Base-by-base conservation (phyloP, 2,888 invertebrate genomes). In the Amiota minor region DNA sequence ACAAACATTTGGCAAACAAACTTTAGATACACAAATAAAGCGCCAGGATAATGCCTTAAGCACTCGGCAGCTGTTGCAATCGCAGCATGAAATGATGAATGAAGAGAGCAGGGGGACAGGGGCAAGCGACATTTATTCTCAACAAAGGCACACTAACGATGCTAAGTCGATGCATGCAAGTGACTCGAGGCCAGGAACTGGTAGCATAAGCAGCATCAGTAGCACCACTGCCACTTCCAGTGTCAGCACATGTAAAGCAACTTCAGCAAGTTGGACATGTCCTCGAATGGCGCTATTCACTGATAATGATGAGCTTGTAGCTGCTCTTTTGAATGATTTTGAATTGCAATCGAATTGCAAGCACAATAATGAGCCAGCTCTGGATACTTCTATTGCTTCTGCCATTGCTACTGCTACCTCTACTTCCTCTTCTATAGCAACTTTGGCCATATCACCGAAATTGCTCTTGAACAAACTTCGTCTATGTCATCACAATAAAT, bases 401-500 rank as follows among this genome's bases (percentile, higher is more conserved):
- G 45, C 35, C 16, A 47, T 47, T 72, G 56, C 45, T 16, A 20
- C n/a, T 12, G 12, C 49, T 49, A 45, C 70, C 59, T 67, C 46
- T 75, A 79, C 14, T 76, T 74, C 77, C 81, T 80, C 75, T 77
- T 78, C 72, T 80, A 9, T 84, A 82, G 81, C 35, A 2, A 8
- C 35, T 35, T 35, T 35, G 6, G 35, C 84, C 80, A 88, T 89
- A 80, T 88, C 89, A 78, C 88, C 88, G 50, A 89, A 89, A 89
- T 86, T 89, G 83, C 87, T 89, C 78, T 85, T 90, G 85, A 88
- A 81, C 82, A 88, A 89, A 89, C 88, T 89, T 84, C 88, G 88
- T 78, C 86, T 89, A 75, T 90, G 89, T 81, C 86, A 87, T 82
- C 87, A 89, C 83, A 90, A 90, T 86, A 90, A 89, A 88, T 90